phyloP scores from a whole-genome alignment of 2,797 vertebrate genomes.

The Nothura maculosa region DNA sequence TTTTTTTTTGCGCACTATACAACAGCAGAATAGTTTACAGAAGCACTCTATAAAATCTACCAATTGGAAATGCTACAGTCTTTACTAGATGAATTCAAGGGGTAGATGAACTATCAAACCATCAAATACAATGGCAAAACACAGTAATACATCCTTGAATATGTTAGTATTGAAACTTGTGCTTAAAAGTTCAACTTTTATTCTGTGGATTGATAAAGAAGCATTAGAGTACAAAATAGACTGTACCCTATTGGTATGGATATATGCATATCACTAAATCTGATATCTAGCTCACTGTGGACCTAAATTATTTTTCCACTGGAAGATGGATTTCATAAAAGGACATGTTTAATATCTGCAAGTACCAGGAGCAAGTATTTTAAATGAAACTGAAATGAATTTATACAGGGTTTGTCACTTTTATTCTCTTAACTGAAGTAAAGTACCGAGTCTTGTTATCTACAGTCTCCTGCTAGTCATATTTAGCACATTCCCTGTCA shows the following conservation, averaged over 20 bases:
- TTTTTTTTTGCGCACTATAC: conserved; percentile 8
- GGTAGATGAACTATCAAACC: background rate
- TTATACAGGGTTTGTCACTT: background rate
- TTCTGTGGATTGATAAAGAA: background rate
- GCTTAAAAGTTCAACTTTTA: background rate
- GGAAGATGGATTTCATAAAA: background rate
- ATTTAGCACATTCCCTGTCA: background rate
- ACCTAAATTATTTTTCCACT: background rate
- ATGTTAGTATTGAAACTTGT: background rate
- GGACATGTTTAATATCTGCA: background rate
- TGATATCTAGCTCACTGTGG: background rate
- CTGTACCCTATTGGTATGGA: background rate
- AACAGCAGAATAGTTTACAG: background rate
- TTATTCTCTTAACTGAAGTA: background rate
- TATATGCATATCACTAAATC: background rate
- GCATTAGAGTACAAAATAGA: background rate
- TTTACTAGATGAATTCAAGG: background rate
- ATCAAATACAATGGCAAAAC: background rate
- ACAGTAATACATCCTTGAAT: background rate
- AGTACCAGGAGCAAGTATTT: background rate
- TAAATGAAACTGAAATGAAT: background rate
- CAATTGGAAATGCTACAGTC: background rate
- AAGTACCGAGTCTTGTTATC: background rate
- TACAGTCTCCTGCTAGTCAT: background rate
- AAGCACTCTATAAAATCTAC: background rate